phyloP scores from a whole-genome alignment of 2,797 vertebrate species.

The Enteromius trimaculatus region DNA sequence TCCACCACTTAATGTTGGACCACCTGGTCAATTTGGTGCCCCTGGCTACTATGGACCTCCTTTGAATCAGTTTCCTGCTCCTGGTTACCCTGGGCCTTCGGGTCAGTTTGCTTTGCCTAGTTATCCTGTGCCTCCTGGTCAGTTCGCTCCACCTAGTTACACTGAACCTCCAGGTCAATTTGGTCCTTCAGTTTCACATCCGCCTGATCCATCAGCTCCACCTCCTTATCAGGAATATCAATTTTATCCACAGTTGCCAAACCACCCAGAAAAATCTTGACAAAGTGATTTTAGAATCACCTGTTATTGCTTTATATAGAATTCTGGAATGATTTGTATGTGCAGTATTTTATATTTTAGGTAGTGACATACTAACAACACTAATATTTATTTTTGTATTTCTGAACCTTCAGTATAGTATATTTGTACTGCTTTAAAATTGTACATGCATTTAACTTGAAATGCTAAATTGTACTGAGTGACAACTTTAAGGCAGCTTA shows the following conservation, averaged over 20 bases:
- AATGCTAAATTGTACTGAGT: not conserved
- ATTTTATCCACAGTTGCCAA: conserved; percentile 29
- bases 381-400: not conserved
- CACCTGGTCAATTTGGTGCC: conserved; percentile 2
- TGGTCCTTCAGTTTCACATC: conserved; percentile 17
- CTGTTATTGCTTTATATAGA: not conserved
- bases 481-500: not conserved
- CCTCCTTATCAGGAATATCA: conserved; percentile 34
- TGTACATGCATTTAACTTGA: not conserved
- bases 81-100: not conserved
- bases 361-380: not conserved
- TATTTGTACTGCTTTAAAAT: not conserved
- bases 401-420: not conserved
- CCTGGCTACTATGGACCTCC: not conserved
- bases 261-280: conserved; percentile 23
- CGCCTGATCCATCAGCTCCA: not conserved
- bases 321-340: not conserved
- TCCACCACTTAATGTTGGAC: conserved; percentile 23
- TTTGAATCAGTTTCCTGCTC: not conserved
- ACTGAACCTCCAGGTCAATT: not conserved
- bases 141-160: not conserved
- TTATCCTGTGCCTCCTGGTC: not conserved
- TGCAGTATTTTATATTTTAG: not conserved
- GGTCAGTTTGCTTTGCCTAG: not conserved
- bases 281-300: not conserved